Evolutionary conservation across 2,888 invertebrate species (phyloP).

Genomic region (Eledona agricola): DNA sequence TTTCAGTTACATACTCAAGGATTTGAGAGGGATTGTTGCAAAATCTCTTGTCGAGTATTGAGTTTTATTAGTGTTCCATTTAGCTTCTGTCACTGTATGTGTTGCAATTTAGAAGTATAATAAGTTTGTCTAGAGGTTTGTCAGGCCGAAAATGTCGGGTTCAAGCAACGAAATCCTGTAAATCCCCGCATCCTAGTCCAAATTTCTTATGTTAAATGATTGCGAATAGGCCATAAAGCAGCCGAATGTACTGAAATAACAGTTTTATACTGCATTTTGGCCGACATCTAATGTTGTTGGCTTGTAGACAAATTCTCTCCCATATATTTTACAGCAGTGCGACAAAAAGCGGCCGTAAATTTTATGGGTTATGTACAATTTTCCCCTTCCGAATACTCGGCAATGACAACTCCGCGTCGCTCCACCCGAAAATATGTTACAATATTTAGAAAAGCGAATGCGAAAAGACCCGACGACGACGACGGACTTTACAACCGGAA

Average conservation of each 20-base stretch:
- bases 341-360: constrained; percentile 18
- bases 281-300: constrained; percentile 28
- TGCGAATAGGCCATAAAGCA: constrained; percentile 22
- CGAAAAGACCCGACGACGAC: no score
- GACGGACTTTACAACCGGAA: no score
- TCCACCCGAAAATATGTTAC: constrained; percentile 4
- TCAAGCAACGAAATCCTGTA: background rate
- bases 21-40: no score
- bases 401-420: constrained; percentile 11
- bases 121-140: no score
- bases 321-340: constrained; percentile 19
- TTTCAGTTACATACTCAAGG: no score
- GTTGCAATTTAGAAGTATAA: no score
- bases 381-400: constrained; percentile 7
- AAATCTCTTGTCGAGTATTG: no score
- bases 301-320: constrained; percentile 24
- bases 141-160: no score
- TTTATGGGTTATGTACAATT: constrained; percentile 9
- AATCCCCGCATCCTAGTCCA: background rate
- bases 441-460: constrained; percentile 2
- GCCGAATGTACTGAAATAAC: constrained; percentile 28
- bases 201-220: constrained; percentile 4
- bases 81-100: no score
- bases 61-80: no score
- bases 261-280: constrained; percentile 23